Evolutionary conservation across 2,797 vertebrate species (phyloP), one percentile per base, ranked within the genome.

Genomic region (Myotis findleyi): DNA sequence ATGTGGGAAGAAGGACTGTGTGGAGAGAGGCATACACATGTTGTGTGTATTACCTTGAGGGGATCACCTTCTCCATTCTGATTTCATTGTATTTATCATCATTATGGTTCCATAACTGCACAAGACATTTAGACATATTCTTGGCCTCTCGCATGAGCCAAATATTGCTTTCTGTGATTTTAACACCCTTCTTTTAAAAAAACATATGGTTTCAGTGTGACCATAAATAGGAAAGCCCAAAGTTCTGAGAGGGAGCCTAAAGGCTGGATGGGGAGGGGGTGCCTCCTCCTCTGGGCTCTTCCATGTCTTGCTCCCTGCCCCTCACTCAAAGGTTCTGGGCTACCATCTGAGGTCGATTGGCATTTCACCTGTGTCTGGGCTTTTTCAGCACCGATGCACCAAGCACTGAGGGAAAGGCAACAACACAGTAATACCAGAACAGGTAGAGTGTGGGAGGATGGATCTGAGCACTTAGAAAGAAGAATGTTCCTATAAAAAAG

Each of bases 401-500:
- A 47, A 11, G 30, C 27, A 6, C 69, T 51, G 77, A 92, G 89
- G 47, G 44, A 84, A 83, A 92, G 59, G 51, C 1, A 51, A 12
- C 64, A 8, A 49, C 18, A 12, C 51, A 11, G 41, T 30, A 87
- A 80, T 49, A 49, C 49, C 0, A 12, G 30, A 64, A 91, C 83
- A 90, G 11, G 77, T 69, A 27, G 51, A 64, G 68, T 87, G 73
- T 88, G 76, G 66, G n/a, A 84, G 30, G 85, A 89, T 81, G 18
- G 3, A 55, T 38, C 49, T 89, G 53, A 82, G n/a, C 71, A 12
- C 83, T 92, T 92, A 59, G 83, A 83, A 95, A 77, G 49, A 96
- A 23, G 21, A 95, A 88, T 30, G 17, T 59, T 68, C 77, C 92
- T 91, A 84, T 93, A 85, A 95, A 92, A 75, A 44, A 92, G 79